These are phyloP conservation scores for Craseonycteris thonglongyai DNA, from an alignment of 2,113 vertebrate genomes.

Conservation along the genomic window DNA sequence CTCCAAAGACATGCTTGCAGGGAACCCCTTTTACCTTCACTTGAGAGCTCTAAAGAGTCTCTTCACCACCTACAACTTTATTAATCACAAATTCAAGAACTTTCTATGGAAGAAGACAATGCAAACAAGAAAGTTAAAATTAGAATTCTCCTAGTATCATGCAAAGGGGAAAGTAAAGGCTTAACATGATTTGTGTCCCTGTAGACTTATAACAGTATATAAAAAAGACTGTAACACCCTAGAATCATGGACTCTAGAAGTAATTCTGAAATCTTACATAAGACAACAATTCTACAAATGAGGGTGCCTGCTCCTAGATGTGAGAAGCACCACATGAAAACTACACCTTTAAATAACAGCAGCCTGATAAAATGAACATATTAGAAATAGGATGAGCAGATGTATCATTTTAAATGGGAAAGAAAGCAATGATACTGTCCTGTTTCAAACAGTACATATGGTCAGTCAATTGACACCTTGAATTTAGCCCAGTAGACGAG, in stretches of 20 bases:
- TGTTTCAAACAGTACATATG: too few species aligned
- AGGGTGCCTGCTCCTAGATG: background rate
- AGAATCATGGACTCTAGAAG: background rate
- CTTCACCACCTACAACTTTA: background rate
- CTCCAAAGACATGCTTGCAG: background rate
- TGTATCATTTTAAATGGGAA: too few species aligned
- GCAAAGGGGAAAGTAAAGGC: background rate
- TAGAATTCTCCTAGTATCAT: background rate
- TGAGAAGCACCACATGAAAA: background rate
- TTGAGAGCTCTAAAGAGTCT: background rate
- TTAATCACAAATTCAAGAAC: background rate
- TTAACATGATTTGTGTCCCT: background rate
- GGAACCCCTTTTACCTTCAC: background rate
- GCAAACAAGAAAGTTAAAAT: background rate
- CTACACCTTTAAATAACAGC: background rate
- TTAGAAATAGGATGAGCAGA: too few species aligned
- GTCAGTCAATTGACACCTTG: too few species aligned
- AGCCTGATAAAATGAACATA: background rate
- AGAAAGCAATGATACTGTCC: too few species aligned
- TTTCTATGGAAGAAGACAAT: background rate
- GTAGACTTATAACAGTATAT: background rate
- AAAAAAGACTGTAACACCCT: background rate
- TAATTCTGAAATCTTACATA: background rate
- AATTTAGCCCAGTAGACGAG: too few species aligned
- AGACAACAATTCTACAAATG: background rate